phyloP scores from a whole-genome alignment of 2,888 invertebrate genomes.

The Invenusta paracnida region DNA sequence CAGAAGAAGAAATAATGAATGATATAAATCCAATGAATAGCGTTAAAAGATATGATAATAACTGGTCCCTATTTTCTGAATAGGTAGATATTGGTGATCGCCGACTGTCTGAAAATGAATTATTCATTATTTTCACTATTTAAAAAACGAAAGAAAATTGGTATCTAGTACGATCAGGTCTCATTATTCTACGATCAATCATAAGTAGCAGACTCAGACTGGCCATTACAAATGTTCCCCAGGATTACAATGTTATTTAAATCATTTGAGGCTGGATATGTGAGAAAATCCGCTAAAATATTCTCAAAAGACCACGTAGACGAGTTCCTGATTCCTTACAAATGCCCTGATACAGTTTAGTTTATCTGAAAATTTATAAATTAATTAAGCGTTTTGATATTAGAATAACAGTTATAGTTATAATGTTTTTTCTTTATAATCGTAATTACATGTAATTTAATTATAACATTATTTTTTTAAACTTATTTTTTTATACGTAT shows the following conservation, averaged over 20 bases:
- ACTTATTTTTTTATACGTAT: background rate
- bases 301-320: background rate
- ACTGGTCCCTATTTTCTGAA: too few relatives aligned
- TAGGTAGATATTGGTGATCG: too few relatives aligned
- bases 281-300: background rate
- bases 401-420: background rate
- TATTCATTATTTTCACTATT: too few relatives aligned
- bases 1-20: too few relatives aligned
- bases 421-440: background rate
- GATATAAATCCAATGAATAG: background rate
- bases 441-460: background rate
- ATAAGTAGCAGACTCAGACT: background rate
- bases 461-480: background rate
- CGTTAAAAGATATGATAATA: too few relatives aligned
- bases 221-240: background rate
- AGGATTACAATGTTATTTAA: background rate
- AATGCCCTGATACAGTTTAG: too few relatives aligned
- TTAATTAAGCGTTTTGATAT: background rate
- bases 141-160: too few relatives aligned
- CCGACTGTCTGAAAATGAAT: too few relatives aligned
- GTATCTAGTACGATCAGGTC: background rate
- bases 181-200: background rate
- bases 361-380: background rate
- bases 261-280: background rate
- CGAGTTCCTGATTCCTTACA: too few relatives aligned